These are phyloP conservation scores for Zelleria hepariella DNA, from an alignment of 2,888 invertebrate genomes.

Conservation along the genomic window DNA sequence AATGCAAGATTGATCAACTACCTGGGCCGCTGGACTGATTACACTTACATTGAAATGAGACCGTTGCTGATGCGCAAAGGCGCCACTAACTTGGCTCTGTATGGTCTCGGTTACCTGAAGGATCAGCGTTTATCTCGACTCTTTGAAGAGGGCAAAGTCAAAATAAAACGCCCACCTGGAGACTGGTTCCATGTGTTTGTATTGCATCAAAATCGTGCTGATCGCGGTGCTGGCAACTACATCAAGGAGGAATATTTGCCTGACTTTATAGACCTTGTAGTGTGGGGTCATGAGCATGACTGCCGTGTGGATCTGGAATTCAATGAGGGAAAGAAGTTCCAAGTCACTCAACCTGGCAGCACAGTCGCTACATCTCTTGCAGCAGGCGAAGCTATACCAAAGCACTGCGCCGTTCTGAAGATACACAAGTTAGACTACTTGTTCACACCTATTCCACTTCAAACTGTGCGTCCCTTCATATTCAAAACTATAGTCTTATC, in stretches of 20 bases:
- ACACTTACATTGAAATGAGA: conserved; percentile 79
- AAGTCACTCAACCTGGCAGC: conserved; percentile 85
- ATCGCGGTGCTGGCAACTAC: conserved; percentile 81
- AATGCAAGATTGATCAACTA: conserved; percentile 93
- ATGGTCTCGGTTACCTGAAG: conserved; percentile 94
- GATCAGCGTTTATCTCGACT: conserved; percentile 89
- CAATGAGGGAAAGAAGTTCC: conserved; percentile 66
- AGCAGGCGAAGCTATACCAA: conserved; percentile 86
- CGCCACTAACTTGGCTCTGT: conserved; percentile 85
- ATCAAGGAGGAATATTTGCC: conserved; percentile 86
- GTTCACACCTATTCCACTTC: conserved; percentile 77
- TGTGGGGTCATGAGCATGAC: conserved; percentile 99
- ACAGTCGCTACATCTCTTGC: conserved; percentile 95
- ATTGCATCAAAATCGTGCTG: conserved; percentile 93
- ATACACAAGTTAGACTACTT: conserved; percentile 80
- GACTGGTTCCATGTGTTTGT: conserved; percentile 95
- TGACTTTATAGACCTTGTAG: conserved; percentile 86
- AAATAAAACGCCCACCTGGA: conserved; percentile 75
- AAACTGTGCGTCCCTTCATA: conserved; percentile 93
- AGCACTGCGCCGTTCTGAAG: conserved; percentile 87
- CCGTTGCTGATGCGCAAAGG: conserved; percentile 92
- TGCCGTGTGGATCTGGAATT: conserved; percentile 80
- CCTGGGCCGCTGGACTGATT: conserved; percentile 91
- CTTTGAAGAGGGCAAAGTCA: conserved; percentile 81
- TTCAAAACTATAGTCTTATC: conserved; percentile 79